Evolutionary conservation across 2,113 vertebrate genomes (phyloP).

Genomic region (Elachura formosa): DNA sequence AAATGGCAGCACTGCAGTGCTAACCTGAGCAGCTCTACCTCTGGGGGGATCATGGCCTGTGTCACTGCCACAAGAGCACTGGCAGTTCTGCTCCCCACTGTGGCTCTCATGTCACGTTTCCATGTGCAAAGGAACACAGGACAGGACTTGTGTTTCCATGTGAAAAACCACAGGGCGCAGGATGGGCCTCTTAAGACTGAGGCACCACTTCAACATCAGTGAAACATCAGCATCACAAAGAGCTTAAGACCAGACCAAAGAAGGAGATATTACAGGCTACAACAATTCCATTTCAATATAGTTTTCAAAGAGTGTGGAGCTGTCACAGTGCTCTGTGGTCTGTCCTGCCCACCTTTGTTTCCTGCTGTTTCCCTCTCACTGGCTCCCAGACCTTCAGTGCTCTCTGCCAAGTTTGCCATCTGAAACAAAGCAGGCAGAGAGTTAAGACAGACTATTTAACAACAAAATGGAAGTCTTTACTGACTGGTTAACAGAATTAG

Average conservation of each 20-base stretch:
- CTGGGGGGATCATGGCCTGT: neutral
- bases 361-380: conserved; percentile 4
- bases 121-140: neutral
- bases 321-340: neutral
- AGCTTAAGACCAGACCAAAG: neutral
- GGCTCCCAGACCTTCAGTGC: neutral
- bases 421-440: neutral
- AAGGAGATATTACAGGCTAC: neutral
- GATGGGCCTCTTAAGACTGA: neutral
- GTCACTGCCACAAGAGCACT: neutral
- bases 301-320: neutral
- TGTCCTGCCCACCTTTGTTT: conserved; percentile 48
- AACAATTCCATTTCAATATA: neutral
- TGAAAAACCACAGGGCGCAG: neutral
- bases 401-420: conserved; percentile 10
- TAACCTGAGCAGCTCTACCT: neutral
- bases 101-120: accelerated
- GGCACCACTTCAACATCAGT: neutral
- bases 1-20: neutral
- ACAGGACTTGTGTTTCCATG: neutral
- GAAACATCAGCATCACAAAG: neutral
- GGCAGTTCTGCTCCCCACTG: neutral
- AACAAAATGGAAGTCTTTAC: neutral
- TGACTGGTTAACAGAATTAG: neutral
- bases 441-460: neutral